Evolutionary conservation across 2,113 vertebrate genomes (phyloP).

Genomic region (Zeus faber): DNA sequence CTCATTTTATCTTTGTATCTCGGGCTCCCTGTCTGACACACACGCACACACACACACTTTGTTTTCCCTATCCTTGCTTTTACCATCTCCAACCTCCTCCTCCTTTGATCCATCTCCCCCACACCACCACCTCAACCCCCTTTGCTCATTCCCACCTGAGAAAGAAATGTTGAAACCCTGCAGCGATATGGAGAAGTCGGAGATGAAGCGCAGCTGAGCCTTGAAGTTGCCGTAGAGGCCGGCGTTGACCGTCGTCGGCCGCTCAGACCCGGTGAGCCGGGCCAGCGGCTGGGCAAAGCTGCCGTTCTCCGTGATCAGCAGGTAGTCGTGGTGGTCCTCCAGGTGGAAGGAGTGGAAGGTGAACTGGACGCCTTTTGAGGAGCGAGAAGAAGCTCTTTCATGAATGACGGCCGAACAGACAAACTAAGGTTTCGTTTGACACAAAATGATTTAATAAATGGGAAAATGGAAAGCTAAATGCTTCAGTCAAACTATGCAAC

Average conservation of each 20-base stretch:
- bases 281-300: constrained; percentile 74
- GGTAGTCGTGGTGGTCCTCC: constrained; percentile 80
- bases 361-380: constrained; percentile 76
- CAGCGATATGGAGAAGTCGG: constrained; percentile 79
- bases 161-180: constrained; percentile 80
- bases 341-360: constrained; percentile 78
- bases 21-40: too few relatives aligned
- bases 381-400: too few relatives aligned
- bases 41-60: too few relatives aligned
- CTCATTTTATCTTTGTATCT: too few relatives aligned
- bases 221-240: constrained; percentile 78
- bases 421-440: too few relatives aligned
- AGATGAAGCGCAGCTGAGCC: constrained; percentile 80
- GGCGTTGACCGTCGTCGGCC: constrained; percentile 66
- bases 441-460: too few relatives aligned
- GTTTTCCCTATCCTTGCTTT: background rate
- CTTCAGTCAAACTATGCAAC: too few relatives aligned
- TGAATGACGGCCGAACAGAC: too few relatives aligned
- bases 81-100: background rate
- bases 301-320: constrained; percentile 76
- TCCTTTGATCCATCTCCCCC: constrained; percentile 10
- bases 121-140: background rate
- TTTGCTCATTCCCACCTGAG: constrained; percentile 52
- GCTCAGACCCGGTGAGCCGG: constrained; percentile 74
- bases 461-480: too few relatives aligned